Conservation (phyloP, 2,113 vertebrate species). For the Nannobrachium achirus region DNA sequence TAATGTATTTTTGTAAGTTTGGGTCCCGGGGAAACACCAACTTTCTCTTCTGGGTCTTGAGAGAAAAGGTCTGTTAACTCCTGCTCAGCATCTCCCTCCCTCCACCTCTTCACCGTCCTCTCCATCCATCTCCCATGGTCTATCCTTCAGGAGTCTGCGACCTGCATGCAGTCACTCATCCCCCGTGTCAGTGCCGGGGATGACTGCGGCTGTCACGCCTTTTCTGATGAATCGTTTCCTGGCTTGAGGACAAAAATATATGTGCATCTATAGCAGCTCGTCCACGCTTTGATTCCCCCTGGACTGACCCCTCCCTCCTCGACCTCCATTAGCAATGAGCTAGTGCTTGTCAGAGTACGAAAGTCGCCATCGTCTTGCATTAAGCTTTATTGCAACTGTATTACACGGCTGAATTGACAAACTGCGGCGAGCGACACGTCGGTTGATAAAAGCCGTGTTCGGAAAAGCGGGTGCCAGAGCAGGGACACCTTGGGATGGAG, state of each 20-base stretch:
- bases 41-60: too few relatives aligned
- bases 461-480: constrained; percentile 20
- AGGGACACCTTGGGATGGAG: constrained; percentile 48
- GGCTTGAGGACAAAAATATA: constrained; percentile 46
- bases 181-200: constrained; percentile 48
- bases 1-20: too few relatives aligned
- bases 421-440: constrained; percentile 5
- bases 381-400: constrained; percentile 34
- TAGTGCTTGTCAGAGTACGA: constrained; percentile 52
- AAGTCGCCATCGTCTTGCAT: constrained; percentile 47
- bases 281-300: constrained; percentile 30
- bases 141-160: constrained; percentile 27
- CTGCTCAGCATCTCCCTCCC: neutral
- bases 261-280: constrained; percentile 13
- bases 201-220: constrained; percentile 48
- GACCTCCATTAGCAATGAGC: constrained; percentile 51
- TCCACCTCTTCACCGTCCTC: neutral
- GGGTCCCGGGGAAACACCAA: too few relatives aligned
- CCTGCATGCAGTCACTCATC: constrained; percentile 39
- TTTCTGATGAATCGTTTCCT: constrained; percentile 49
- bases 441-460: constrained; percentile 21
- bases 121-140: constrained; percentile 20
- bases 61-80: too few relatives aligned
- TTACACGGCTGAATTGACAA: constrained; percentile 42
- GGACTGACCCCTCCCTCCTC: constrained; percentile 24